Evolutionary conservation across 2,113 vertebrate species (phyloP).

Genomic region (Barbus barbus): DNA sequence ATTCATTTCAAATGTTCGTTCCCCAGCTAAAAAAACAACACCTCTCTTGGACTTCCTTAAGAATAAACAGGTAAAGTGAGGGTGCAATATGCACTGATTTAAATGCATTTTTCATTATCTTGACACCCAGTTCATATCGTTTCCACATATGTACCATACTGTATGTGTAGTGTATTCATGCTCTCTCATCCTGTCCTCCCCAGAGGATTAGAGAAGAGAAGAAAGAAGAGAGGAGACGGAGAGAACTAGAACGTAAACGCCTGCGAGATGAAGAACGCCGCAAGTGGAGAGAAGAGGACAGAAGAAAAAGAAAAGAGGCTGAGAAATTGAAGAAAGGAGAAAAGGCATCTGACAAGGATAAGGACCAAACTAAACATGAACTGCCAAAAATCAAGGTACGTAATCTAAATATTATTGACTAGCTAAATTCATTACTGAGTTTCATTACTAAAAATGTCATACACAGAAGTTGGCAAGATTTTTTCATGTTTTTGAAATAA

Average conservation of each 20-base stretch:
- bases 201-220: slow-evolving; percentile 97
- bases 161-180: not conserved
- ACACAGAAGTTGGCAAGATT: too few relatives aligned
- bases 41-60: slow-evolving; percentile 97
- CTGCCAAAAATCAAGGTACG: slow-evolving; percentile 98
- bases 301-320: slow-evolving; percentile 91
- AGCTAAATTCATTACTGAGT: not conserved
- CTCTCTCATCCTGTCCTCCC: not conserved
- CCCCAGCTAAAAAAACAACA: slow-evolving; percentile 93
- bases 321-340: slow-evolving; percentile 90
- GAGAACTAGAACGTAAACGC: slow-evolving; percentile 95
- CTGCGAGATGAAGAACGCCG: slow-evolving; percentile 94
- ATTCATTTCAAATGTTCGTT: slow-evolving; percentile 33
- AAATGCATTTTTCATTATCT: not conserved
- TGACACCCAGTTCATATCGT: not conserved
- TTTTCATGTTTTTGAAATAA: not conserved
- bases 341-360: slow-evolving; percentile 85
- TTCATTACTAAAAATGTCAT: not conserved
- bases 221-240: slow-evolving; percentile 90
- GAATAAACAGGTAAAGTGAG: slow-evolving; percentile 91
- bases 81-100: not conserved
- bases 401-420: not conserved
- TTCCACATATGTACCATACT: not conserved
- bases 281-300: slow-evolving; percentile 97
- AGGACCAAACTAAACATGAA: slow-evolving; percentile 90